phyloP scores from a whole-genome alignment of 1,140 invertebrate species.

The Anastrepha obliqua region DNA sequence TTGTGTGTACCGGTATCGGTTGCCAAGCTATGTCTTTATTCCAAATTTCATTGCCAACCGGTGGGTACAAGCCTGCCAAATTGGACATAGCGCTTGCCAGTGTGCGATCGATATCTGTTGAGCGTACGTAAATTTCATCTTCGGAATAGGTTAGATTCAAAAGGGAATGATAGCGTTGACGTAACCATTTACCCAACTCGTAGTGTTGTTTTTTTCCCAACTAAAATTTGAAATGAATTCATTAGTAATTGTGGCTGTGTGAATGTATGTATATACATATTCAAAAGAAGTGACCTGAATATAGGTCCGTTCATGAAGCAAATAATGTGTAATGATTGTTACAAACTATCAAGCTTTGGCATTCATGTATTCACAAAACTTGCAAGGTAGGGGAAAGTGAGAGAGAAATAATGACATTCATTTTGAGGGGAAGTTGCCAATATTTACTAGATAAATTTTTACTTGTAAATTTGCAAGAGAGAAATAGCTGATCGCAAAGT shows the following conservation, averaged over 20 bases:
- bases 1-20: conserved; percentile 91
- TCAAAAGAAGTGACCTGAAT: too few relatives aligned
- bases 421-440: too few relatives aligned
- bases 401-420: too few relatives aligned
- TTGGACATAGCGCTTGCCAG: conserved; percentile 91
- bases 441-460: too few relatives aligned
- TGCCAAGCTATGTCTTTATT: conserved; percentile 86
- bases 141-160: conserved; percentile 77
- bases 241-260: neutral
- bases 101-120: conserved; percentile 91
- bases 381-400: too few relatives aligned
- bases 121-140: conserved; percentile 81
- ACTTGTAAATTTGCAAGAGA: too few relatives aligned
- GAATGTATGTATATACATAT: too few relatives aligned
- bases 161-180: conserved; percentile 81
- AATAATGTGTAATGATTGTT: too few relatives aligned
- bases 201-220: conserved; percentile 86
- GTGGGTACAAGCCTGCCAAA: conserved; percentile 88
- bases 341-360: too few relatives aligned
- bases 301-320: too few relatives aligned
- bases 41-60: conserved; percentile 79
- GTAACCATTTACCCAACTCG: conserved; percentile 84
- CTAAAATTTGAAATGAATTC: conserved; percentile 74
- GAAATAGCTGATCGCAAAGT: too few relatives aligned
- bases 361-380: too few relatives aligned